Evolutionary conservation across 2,797 vertebrate species (phyloP).

Genomic region (Muscicapa striata): DNA sequence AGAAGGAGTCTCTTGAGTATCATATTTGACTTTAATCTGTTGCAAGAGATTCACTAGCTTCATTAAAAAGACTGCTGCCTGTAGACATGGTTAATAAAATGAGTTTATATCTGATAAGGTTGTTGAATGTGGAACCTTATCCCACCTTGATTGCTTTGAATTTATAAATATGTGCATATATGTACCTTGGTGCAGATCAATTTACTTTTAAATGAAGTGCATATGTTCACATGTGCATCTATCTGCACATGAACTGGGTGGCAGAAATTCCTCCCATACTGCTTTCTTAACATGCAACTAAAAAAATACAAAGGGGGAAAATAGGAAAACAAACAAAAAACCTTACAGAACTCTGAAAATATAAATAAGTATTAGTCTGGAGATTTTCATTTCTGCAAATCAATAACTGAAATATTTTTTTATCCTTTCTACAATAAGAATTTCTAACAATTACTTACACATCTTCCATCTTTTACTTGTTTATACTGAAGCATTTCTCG

Average conservation of each 20-base stretch:
- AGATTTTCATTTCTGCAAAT: background rate
- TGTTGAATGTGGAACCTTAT: background rate
- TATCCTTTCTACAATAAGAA: background rate
- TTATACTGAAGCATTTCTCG: background rate
- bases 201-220: background rate
- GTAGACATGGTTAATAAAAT: background rate
- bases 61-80: background rate
- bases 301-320: background rate
- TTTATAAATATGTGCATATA: background rate
- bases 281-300: background rate
- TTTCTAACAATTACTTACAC: background rate
- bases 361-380: background rate
- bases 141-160: background rate
- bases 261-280: background rate
- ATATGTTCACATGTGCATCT: background rate
- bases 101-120: background rate
- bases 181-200: background rate
- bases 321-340: background rate
- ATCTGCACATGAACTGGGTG: background rate
- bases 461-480: background rate
- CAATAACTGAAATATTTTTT: background rate
- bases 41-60: background rate
- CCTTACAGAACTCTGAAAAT: background rate
- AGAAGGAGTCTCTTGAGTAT: background rate
- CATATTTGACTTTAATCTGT: background rate